Base-by-base conservation (phyloP, 37 sponge, comb jelly and placozoan genomes). In the Amphimedon queenslandica region DNA sequence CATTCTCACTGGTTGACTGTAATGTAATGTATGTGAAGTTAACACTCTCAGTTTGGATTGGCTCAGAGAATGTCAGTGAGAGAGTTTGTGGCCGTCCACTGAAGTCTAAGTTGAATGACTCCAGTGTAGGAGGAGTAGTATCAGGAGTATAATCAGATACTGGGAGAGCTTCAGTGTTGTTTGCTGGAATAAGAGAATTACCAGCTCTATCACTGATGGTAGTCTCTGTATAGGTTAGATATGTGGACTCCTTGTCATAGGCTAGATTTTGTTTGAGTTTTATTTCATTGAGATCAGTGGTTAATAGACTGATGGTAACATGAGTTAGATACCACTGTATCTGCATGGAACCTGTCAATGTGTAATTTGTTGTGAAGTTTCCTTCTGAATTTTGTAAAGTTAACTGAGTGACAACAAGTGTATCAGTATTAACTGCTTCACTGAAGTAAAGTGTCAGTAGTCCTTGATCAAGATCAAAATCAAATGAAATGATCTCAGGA, bases 61-160 rank as follows among this genome's bases (percentile, higher is more conserved):
- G 87, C 65, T 95, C 96, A 42, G 82, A 82, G 79, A 95, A 91
- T 34, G 83, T 71, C 16, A 95, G 78, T 18, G 58, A 38, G 0
- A 95, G 75, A 21, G 67, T 24, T 36, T 77, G 71, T 16, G 66
- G 71, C 4, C 58, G 37, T 53, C 67, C 64, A 40, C 47, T 56
- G 92, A 91, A 78, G 64, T 91, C 89, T 1, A 95, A 69, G 28
- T 58, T 39, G 57, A 82, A 95, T 28, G 40, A 40, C 1, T 35
- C 42, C 30, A 95, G 65, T 28, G 31, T 40, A 55, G 96, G 96
- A 28, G 72, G 73, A 11, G 89, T 95, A 4, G 70, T 73, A 76
- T 91, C 96, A 16, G 88, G 77, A 21, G 79, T 91, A 63, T 87
- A 91, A 30, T 65, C 41, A 21, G 74, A 35, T 24, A 84, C 79